Base-by-base conservation (phyloP, 2,797 vertebrate species). In the Erpetoichthys calabaricus region DNA sequence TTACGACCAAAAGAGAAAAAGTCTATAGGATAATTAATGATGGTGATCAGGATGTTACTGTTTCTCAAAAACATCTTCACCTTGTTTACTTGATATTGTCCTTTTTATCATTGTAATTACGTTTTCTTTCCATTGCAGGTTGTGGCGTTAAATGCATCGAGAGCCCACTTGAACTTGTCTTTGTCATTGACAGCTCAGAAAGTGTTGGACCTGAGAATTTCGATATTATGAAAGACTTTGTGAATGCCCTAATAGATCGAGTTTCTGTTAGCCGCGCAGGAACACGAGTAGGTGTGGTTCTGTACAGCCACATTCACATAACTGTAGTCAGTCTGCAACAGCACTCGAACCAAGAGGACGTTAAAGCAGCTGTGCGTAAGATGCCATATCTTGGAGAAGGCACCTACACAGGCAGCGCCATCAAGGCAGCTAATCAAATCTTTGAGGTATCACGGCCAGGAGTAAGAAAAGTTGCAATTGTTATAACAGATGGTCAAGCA, bases 161-260 rank as follows among this genome's bases (percentile, higher is more conserved):
- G 60, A 79, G 65, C 41, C 86, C 88, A 0, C 64, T 92, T 65
- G 92, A 97, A 63, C 70, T 94, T 49, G 75, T 92, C 25, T 91
- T 95, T 55, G 84, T 93, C 59, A 84, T 90, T 7, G 91, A 94
- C 77, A 90, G 91, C 66, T 97, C 91, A 8, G 86, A 91, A 71
- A 92, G 89, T 0, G 84, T 93, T 51, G 89, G 90, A 1, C 87
- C 81, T 1, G 76, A 83, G 1, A 91, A 92, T 74, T 90, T 94
- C 56, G 70, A 85, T 25, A 59, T 88, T 67, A 77, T 86, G 56
- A 91, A 93, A 74, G 81, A 83, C 57, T 93, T 91, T 60, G 79
- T 92, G 58, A 89, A 76, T 9, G 64, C 74, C 3, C 65, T 91
- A 6, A 74, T 87, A 0, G 88, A 92, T 64, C 78, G 70, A 1